phyloP scores from a whole-genome alignment of 2,113 vertebrate genomes.

The Chloroceryle aenea region DNA sequence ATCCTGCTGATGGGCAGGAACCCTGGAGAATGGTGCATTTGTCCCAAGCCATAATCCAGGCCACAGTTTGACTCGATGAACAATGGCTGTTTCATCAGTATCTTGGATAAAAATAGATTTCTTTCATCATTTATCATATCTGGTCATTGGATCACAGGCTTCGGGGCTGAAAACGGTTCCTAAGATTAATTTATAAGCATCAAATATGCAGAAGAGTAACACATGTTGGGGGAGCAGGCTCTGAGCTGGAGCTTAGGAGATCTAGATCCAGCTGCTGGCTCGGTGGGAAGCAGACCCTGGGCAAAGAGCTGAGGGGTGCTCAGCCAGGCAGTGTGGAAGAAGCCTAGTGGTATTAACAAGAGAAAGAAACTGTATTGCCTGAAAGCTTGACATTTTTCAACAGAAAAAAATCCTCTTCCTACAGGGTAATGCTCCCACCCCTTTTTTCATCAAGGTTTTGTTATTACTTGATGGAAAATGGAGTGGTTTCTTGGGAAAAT shows the following conservation, averaged over 20 bases:
- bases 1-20: neutral
- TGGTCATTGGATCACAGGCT: neutral
- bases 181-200: conserved; percentile 17
- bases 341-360: neutral
- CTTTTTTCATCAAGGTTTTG: neutral
- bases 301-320: neutral
- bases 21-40: accelerated
- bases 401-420: neutral
- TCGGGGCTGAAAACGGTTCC: neutral
- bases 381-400: neutral
- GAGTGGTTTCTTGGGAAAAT: neutral
- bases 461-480: neutral
- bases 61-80: neutral
- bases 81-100: neutral
- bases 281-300: neutral
- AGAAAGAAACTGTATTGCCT: neutral
- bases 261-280: neutral
- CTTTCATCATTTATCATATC: neutral
- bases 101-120: neutral
- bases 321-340: neutral
- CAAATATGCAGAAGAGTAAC: conserved; percentile 9
- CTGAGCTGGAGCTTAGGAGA: neutral
- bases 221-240: neutral
- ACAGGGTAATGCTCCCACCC: neutral
- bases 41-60: neutral